A percentile compares a stretch with the other conserved stretches of the same genome.
Evolutionary conservation across 1,140 invertebrate species (phyloP).

Genomic region (Trinorchestia longiramus): DNA sequence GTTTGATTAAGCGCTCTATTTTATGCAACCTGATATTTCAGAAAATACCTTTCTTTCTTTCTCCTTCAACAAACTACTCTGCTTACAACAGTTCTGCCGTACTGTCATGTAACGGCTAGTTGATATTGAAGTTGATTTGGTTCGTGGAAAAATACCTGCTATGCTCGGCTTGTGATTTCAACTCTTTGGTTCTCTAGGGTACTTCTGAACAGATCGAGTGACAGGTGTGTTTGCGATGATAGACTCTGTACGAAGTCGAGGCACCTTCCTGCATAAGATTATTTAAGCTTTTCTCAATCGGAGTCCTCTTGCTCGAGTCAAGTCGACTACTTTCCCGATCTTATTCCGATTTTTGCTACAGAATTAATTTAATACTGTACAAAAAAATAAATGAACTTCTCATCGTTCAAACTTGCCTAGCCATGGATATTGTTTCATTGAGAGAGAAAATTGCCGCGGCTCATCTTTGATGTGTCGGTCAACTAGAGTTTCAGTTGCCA

Average conservation of each 20-base stretch:
- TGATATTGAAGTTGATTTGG: too few relatives aligned
- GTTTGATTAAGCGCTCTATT: not conserved
- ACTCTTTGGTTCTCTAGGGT: not conserved
- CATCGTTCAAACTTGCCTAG: not conserved
- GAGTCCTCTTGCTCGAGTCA: not conserved
- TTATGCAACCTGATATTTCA: not conserved
- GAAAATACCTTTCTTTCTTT: not conserved
- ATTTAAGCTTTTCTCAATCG: not conserved
- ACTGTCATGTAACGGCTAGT: not conserved
- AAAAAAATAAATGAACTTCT: not conserved
- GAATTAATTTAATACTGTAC: not conserved
- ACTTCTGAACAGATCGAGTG: not conserved
- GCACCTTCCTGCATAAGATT: not conserved
- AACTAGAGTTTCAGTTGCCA: not conserved
- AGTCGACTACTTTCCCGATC: not conserved
- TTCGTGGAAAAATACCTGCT: too few relatives aligned
- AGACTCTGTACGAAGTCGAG: too few relatives aligned
- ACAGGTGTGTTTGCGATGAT: not conserved
- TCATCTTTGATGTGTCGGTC: not conserved
- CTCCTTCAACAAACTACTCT: not conserved
- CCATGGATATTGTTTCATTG: not conserved
- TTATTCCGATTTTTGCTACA: not conserved
- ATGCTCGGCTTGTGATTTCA: not conserved
- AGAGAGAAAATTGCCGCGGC: not conserved
- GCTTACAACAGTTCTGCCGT: not conserved